phyloP scores from a whole-genome alignment of 37 sponge, comb jelly and placozoan species.

The Corticium candelabrum region DNA sequence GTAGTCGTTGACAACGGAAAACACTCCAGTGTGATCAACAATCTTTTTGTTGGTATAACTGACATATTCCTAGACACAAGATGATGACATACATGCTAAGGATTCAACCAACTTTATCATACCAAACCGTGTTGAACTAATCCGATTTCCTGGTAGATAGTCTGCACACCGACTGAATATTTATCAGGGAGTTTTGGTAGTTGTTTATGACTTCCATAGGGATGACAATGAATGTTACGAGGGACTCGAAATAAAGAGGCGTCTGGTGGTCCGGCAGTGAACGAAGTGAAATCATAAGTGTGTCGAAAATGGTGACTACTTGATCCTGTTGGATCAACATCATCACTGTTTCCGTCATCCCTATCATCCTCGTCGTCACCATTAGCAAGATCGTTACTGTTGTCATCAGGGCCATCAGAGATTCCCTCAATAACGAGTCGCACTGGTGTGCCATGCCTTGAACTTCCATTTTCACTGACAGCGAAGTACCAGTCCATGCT shows the following conservation, averaged over 20 bases:
- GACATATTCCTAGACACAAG: too few species aligned
- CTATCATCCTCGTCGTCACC: too few species aligned
- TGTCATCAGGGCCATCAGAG: neutral
- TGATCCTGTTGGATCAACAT: too few species aligned
- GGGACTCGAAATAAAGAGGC: neutral
- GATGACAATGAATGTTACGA: neutral
- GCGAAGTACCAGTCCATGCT: conserved; percentile 1
- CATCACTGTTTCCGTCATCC: too few species aligned
- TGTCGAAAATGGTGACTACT: neutral
- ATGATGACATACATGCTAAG: too few species aligned
- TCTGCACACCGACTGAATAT: neutral
- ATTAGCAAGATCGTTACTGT: too few species aligned
- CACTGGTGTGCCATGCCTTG: neutral
- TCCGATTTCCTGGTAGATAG: too few species aligned
- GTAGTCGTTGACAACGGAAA: too few species aligned
- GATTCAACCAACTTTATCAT: too few species aligned
- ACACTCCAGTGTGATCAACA: too few species aligned
- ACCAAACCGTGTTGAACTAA: too few species aligned
- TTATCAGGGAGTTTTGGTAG: neutral
- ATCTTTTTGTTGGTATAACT: too few species aligned
- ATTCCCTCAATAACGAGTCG: neutral
- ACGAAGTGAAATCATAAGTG: neutral
- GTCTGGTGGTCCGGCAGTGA: neutral
- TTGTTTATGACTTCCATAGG: neutral
- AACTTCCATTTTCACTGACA: neutral